phyloP scores from a whole-genome alignment of 2,888 invertebrate species.

The Anorthoa munda region DNA sequence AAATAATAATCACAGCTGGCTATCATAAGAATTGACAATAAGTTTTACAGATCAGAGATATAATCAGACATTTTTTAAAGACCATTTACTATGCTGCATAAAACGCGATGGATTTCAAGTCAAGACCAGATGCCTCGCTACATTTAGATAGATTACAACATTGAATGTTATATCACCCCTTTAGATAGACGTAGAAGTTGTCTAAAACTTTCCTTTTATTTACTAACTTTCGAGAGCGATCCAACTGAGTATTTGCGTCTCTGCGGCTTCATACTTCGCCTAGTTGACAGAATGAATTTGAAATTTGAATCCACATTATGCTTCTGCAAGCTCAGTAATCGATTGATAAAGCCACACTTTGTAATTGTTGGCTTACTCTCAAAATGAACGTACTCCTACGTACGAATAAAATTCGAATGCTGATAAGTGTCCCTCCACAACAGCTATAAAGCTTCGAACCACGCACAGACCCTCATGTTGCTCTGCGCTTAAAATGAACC shows the following conservation, averaged over 20 bases:
- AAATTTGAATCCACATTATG: too few species aligned
- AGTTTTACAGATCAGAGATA: neutral
- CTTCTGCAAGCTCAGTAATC: too few species aligned
- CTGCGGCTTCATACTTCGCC: too few species aligned
- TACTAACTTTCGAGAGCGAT: too few species aligned
- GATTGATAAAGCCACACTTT: too few species aligned
- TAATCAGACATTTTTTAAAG: neutral
- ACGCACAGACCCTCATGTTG: constrained; percentile 27
- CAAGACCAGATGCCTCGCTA: too few species aligned
- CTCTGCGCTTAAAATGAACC: constrained; percentile 50
- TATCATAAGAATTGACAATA: neutral
- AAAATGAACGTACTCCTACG: neutral
- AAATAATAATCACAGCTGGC: neutral
- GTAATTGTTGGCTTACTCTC: neutral
- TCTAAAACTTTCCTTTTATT: too few species aligned
- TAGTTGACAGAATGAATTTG: too few species aligned
- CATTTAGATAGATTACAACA: too few species aligned
- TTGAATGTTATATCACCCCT: too few species aligned
- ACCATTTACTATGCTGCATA: neutral
- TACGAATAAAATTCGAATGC: neutral
- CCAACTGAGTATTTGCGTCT: too few species aligned
- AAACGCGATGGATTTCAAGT: neutral
- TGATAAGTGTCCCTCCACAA: constrained; percentile 25
- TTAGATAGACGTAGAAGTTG: too few species aligned
- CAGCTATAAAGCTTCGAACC: constrained; percentile 45